Evolutionary conservation across 1,140 invertebrate species (phyloP).

Genomic region (Phymastichus coffea): DNA sequence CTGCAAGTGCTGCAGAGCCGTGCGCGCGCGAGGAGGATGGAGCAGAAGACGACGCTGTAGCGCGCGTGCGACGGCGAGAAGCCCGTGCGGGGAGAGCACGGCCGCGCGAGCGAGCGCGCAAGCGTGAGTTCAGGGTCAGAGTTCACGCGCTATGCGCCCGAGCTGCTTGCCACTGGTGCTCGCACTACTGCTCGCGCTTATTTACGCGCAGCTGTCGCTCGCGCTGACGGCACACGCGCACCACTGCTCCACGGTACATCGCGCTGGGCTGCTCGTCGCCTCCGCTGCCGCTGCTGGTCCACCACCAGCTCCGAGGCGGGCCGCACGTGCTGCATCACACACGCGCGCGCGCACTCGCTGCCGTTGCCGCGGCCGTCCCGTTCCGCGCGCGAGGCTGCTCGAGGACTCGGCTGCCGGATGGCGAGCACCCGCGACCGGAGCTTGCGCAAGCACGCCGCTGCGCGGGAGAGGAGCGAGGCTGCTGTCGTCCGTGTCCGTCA

Average conservation of each 20-base stretch:
- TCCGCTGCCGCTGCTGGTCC: too few species aligned
- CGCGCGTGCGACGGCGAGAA: too few species aligned
- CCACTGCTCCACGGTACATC: slow-evolving; percentile 11
- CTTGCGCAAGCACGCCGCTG: too few species aligned
- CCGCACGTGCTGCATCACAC: not conserved
- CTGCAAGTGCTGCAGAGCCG: slow-evolving; percentile 12
- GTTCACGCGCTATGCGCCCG: slow-evolving; percentile 30
- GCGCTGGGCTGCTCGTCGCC: slow-evolving; percentile 1
- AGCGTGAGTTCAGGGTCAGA: slow-evolving; percentile 40
- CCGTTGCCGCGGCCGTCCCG: slow-evolving; percentile 10
- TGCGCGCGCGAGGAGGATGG: too few species aligned
- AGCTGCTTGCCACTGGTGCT: not conserved
- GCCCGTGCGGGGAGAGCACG: too few species aligned
- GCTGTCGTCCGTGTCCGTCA: too few species aligned
- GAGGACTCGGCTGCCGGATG: too few species aligned
- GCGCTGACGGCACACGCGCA: not conserved
- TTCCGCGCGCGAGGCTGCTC: not conserved
- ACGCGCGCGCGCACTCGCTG: not conserved
- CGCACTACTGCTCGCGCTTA: not conserved
- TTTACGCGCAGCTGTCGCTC: not conserved
- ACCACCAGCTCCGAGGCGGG: too few species aligned
- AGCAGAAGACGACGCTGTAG: too few species aligned
- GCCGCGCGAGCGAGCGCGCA: slow-evolving; percentile 1
- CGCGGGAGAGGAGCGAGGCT: too few species aligned
- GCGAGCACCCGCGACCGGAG: too few species aligned